Evolutionary conservation across 2,797 vertebrate species (phyloP), one percentile per base, ranked within the genome.

Genomic region (Xenopus petersii): DNA sequence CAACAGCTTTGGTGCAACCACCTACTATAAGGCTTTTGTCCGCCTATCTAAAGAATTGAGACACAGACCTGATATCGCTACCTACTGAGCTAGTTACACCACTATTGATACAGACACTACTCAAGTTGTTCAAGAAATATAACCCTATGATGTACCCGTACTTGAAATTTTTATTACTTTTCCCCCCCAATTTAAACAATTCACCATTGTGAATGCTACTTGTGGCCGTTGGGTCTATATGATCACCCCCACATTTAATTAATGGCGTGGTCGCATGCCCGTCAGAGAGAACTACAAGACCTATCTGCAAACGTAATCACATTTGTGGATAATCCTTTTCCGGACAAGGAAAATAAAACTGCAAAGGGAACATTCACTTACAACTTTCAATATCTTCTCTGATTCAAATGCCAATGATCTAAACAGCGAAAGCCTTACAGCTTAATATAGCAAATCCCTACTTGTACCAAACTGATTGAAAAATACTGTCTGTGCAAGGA

Each of bases 271-370:
- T 3, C 3, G 2, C 4, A 56, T 9, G 54, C 4, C 5, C 16
- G 17, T 15, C 15, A 5, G 49, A 49, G 12, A 49, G 47, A 2
- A 51, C 54, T 56, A 16, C 15, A 76, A 82, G 82, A 80, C 6
- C 49, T 12, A 51, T 51, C 4, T 51, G 11, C 6, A 51, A 13
- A 51, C 49, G 81, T 83, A 79, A 78, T 82, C 80, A 86, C 84
- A 89, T 81, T 87, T 90, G 73, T 73, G 88, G 89, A 86, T 93
- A 95, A 94, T 96, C 93, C 93, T 90, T 91, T 94, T 94, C 92
- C 87, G 85, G 88, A 92, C 87, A 90, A 75, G 84, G 89, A 51
- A 82, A 88, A 30, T 30, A 2, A 87, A 88, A 90, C 88, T 81
- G 84, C 90, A 93, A 84, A 63, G 83, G 80, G 82, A 87, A 89